Base-by-base conservation (phyloP, 2,797 vertebrate species). In the Gymnoscopelus microlampas region DNA sequence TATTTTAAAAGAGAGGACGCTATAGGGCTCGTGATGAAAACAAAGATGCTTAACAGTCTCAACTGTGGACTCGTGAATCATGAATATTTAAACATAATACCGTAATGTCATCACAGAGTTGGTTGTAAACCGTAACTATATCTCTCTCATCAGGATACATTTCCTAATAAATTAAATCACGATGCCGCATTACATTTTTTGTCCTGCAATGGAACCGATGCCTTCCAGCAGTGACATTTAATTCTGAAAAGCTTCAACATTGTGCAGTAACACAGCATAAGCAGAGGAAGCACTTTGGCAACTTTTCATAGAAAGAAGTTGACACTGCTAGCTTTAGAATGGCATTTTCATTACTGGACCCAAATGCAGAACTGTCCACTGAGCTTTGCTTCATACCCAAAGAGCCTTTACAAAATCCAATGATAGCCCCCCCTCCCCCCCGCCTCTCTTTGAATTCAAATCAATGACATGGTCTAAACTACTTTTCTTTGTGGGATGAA, bases 281-380 rank as follows among this genome's bases (percentile, higher is more conserved):
- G 39, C 23, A 2, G 26, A 14, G 3, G 60, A 44, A 15, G 19
- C 14, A 26, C 51, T 54, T 57, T 51, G 39, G 47, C 54, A 47
- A 70, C 53, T 71, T 72, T 70, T 74, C 23, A 65, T 54, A 24
- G 23, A 44, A 0, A 8, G 19, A 48, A 57, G 66, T 59, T 19
- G 29, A 32, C 29, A 32, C 29, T 32, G 29, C 29, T 32, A 10
- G 51, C 57, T 73, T 72, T 68, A 24, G 73, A 81, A 73, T 73
- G 64, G 60, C 79, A 68, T 70, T 82, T 82, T 81, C 60, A 79
- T 85, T 72, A 79, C 70, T 81, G 76, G 53, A 65, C 24, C 1
- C 47, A 77, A 76, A 63, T 56, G 19, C 56, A 65, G 4, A 32
- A 59, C 57, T 69, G 64, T 81, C 78, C 79, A 84, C 76, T 68